phyloP scores from a whole-genome alignment of 2,113 vertebrate species.

The Mustela nigripes region DNA sequence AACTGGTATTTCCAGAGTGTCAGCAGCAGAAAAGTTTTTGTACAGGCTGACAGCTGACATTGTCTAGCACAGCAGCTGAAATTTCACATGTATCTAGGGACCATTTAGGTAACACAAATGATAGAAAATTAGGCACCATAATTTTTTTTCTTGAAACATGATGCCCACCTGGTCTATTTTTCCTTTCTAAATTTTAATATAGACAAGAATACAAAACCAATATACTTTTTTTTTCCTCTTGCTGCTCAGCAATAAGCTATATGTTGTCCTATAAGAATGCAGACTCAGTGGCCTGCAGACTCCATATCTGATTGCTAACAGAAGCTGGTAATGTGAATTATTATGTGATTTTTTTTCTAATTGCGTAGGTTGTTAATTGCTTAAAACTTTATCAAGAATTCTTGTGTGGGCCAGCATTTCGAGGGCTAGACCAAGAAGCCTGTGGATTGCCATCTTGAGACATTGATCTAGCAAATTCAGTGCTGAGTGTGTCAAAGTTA shows the following conservation, averaged over 20 bases:
- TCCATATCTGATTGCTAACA: background rate
- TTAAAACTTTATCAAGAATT: conserved; percentile 3
- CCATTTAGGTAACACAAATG: background rate
- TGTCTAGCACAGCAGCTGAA: background rate
- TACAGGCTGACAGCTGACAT: background rate
- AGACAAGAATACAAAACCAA: background rate
- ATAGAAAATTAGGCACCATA: background rate
- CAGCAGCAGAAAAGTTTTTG: background rate
- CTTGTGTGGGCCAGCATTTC: background rate
- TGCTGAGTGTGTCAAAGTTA: background rate
- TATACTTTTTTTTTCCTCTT: background rate
- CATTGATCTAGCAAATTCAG: background rate
- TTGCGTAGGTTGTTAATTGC: background rate
- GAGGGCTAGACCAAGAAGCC: background rate
- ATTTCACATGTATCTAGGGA: background rate
- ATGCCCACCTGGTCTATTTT: background rate
- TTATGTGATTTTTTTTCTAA: background rate
- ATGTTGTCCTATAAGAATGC: background rate
- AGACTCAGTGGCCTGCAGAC: background rate
- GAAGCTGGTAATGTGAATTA: background rate
- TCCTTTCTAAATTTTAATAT: background rate
- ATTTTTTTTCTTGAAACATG: background rate
- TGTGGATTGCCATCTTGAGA: background rate
- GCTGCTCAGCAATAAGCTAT: background rate
- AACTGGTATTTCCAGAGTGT: background rate